These are phyloP conservation scores for Eulemur rufifrons DNA, from an alignment of 2,113 vertebrate genomes.

Conservation along the genomic window DNA sequence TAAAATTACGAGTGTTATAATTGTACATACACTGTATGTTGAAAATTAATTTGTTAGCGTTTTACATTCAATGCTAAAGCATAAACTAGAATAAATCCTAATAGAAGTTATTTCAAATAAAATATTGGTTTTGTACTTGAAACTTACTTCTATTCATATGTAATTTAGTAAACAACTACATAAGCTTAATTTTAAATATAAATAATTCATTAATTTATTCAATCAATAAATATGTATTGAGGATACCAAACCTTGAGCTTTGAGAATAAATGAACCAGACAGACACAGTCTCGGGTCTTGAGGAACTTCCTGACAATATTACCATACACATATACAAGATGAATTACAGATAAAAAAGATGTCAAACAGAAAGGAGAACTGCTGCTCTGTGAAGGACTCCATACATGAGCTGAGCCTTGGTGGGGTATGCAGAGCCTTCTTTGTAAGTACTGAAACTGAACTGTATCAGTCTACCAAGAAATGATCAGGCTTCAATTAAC, in stretches of 20 bases:
- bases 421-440: neutral
- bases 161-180: neutral
- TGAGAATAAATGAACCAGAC: neutral
- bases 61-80: neutral
- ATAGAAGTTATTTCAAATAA: neutral
- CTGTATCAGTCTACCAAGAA: neutral
- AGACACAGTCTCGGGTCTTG: neutral
- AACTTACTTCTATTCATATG: neutral
- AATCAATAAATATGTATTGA: neutral
- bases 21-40: neutral
- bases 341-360: neutral
- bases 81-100: neutral
- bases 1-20: neutral
- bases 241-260: neutral
- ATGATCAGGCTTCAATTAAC: neutral
- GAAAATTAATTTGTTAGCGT: neutral
- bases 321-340: neutral
- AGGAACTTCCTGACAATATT: neutral
- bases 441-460: neutral
- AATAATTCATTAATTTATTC: neutral
- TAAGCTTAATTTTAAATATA: neutral
- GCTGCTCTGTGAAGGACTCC: neutral
- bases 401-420: fast-evolving
- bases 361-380: neutral
- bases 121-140: neutral